Evolutionary conservation across 92 coral and sea anemone species (phyloP), one percentile per base, ranked within the genome.

Genomic region (Diadumene lineata): DNA sequence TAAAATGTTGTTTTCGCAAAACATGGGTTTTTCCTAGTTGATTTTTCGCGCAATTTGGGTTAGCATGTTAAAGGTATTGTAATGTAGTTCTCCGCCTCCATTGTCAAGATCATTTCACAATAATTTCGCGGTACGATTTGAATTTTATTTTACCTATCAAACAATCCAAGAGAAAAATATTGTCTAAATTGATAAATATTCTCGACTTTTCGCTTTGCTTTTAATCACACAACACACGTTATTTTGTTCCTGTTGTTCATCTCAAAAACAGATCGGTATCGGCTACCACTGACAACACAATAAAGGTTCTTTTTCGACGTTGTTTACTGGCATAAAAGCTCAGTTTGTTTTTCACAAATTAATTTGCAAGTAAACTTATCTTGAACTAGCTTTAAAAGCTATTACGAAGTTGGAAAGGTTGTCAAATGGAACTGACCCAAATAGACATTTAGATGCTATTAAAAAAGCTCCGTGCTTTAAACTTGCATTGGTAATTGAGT

Each of bases 401-500:
- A 66, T 78, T 78, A 78, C 64, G 64, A 56, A 63, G 31, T 57
- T 50, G 38, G 75, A 74, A 61, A 43, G 69, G 69, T 43, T 74
- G 79, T 74, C 79, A 74, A 44, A 74, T 46, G 66, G 61, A 24
- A 16, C 79, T 62, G 79, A 74, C 79, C 79, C 46, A 32, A 74
- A 58, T 61, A 73, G 73, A 76, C 72, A 53, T 67, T 63, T 67
- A 68, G 24, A 50, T 68, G 76, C 89, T 90, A 87, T 90, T 83
- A 87, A 70, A 67, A 71, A 64, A 82, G 69, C 73, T 64, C 77
- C 87, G 76, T 64, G 81, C 73, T 78, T 77, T 77, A 75, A 72
- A 25, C 56, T 65, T 64, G 96, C 81, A 86, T 87, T 60, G 50
- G 67, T 81, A 84, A 90, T 84, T 62, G 79, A 43, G 88, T 84